These are phyloP conservation scores for Myopa testacea DNA, from an alignment of 2,888 invertebrate species.

Conservation along the genomic window DNA sequence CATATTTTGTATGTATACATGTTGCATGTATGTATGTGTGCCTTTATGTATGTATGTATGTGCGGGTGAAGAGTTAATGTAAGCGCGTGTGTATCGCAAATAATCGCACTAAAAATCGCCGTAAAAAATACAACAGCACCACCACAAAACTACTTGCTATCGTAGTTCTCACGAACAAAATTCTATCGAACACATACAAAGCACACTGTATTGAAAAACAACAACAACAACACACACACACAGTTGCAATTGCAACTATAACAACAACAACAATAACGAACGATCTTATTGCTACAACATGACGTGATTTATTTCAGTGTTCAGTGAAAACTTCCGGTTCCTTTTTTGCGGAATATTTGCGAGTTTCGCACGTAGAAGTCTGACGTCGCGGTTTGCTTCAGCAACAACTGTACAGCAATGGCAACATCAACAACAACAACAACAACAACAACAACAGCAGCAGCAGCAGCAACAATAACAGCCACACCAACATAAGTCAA, in stretches of 20 bases:
- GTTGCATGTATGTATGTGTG: constrained; percentile 4
- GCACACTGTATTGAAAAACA: constrained; percentile 6
- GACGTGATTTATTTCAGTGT: constrained; percentile 53
- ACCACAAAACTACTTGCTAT: not conserved
- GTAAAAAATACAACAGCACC: constrained; percentile 14
- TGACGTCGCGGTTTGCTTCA: no score
- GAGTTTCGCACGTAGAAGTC: constrained; percentile 5
- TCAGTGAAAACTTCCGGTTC: constrained; percentile 54
- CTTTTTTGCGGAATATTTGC: constrained; percentile 40
- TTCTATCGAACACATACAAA: constrained; percentile 9
- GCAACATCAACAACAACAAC: constrained; percentile 19
- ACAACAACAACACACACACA: not conserved
- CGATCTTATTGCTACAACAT: constrained; percentile 38
- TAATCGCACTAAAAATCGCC: constrained; percentile 13
- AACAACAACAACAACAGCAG: constrained; percentile 13
- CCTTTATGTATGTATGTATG: constrained; percentile 10
- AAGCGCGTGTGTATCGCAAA: not conserved
- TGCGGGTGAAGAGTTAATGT: not conserved
- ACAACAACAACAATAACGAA: constrained; percentile 20
- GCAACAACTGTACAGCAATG: not conserved
- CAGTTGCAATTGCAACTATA: constrained; percentile 18
- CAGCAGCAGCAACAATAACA: constrained; percentile 7
- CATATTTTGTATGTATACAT: constrained; percentile 1
- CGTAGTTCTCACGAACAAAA: constrained; percentile 14
- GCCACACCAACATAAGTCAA: not conserved